These are phyloP conservation scores for Cynopterus sphinx DNA, from an alignment of 2,797 vertebrate genomes.

Conservation along the genomic window DNA sequence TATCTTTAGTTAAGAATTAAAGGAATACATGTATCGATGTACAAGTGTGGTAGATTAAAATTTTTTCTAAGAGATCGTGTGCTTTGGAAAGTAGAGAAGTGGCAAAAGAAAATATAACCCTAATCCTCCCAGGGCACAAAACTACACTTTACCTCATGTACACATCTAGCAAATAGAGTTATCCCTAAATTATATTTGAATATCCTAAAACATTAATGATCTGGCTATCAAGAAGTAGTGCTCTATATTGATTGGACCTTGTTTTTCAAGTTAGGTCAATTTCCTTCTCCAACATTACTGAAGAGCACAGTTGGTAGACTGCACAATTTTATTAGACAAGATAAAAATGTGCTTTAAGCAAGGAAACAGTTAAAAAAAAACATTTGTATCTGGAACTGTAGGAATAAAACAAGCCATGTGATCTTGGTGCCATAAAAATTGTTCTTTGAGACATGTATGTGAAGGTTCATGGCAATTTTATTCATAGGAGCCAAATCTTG, in stretches of 20 bases:
- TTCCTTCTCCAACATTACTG: background rate
- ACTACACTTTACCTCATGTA: too few relatives aligned
- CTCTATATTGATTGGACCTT: background rate
- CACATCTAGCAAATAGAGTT: background rate
- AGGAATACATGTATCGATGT: background rate
- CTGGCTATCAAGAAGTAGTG: background rate
- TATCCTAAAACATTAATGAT: background rate
- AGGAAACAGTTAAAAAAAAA: background rate
- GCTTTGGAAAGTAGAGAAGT: background rate
- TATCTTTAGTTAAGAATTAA: slow-evolving; percentile 7
- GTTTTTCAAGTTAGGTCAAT: background rate
- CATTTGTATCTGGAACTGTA: background rate
- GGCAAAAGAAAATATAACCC: background rate
- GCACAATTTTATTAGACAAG: slow-evolving; percentile 3
- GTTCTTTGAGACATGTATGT: background rate
- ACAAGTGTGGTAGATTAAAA: background rate
- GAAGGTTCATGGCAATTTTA: background rate
- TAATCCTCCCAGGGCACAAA: background rate
- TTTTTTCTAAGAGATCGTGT: background rate
- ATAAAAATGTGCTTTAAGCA: slow-evolving; percentile 3
- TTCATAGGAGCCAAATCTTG: background rate
- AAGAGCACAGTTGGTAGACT: background rate
- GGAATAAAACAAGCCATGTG: background rate
- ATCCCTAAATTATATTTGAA: background rate
- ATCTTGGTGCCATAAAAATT: background rate